phyloP scores from a whole-genome alignment of 2,113 vertebrate genomes.

The Lophura nycthemera region DNA sequence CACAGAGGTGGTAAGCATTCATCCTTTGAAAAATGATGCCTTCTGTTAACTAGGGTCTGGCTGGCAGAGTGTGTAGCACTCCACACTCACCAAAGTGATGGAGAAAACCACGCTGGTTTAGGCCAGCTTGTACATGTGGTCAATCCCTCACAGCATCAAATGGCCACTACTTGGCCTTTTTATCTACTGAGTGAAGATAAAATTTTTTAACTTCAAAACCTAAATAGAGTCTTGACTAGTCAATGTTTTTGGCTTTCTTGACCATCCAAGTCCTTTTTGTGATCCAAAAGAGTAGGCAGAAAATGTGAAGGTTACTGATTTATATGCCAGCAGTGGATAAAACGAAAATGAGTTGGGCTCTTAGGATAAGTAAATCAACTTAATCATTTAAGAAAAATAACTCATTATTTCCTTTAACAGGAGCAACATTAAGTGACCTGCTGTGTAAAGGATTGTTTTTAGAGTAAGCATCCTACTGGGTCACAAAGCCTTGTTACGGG shows the following conservation, averaged over 20 bases:
- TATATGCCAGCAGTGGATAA: background rate
- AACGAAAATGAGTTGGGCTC: background rate
- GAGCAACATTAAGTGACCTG: background rate
- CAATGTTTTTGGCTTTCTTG: background rate
- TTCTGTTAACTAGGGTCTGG: background rate
- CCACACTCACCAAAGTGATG: background rate
- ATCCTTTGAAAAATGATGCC: background rate
- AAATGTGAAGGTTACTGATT: background rate
- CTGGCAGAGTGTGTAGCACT: background rate
- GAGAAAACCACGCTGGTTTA: background rate
- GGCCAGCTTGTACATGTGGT: background rate
- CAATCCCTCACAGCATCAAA: background rate
- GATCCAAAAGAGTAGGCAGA: background rate
- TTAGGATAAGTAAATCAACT: background rate
- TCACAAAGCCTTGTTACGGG: background rate
- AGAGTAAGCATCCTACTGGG: background rate
- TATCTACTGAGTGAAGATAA: background rate
- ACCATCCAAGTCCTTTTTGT: background rate
- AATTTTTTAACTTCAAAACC: background rate
- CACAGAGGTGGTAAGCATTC: background rate
- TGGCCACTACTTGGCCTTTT: background rate
- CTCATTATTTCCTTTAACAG: background rate
- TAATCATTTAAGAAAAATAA: slow-evolving; percentile 10
- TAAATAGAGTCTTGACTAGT: background rate
- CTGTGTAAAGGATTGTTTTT: background rate